These are phyloP conservation scores for Dryomyza anilis DNA, from an alignment of 2,888 invertebrate species.

Conservation along the genomic window DNA sequence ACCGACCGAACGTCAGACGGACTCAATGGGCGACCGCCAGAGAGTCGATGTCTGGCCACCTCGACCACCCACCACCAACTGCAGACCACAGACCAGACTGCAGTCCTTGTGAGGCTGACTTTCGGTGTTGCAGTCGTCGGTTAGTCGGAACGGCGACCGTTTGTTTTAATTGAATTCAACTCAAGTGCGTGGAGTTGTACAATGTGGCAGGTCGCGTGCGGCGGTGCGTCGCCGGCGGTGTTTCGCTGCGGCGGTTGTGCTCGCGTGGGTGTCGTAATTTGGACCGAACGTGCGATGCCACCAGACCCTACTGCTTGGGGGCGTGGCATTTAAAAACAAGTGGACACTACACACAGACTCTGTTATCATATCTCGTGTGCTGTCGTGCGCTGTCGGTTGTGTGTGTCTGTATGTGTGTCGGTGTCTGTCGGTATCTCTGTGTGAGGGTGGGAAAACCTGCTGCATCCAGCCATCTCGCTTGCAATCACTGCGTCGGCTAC, in stretches of 20 bases:
- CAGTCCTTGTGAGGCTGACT: constrained; percentile 2
- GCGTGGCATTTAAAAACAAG: constrained; percentile 12
- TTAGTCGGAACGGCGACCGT: not conserved
- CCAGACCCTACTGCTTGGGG: not conserved
- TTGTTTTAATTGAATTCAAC: too few relatives aligned
- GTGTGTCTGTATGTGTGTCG: constrained; percentile 12
- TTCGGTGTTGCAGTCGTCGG: not conserved
- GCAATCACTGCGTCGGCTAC: not conserved
- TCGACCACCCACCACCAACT: not conserved
- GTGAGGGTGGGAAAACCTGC: too few relatives aligned
- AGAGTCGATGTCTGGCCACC: too few relatives aligned
- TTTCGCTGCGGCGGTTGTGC: not conserved
- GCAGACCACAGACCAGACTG: not conserved
- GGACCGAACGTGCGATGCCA: not conserved
- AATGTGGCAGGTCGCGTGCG: not conserved
- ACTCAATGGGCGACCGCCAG: constrained; percentile 14
- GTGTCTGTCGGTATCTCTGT: not conserved
- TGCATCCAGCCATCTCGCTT: constrained; percentile 6
- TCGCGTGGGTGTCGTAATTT: not conserved
- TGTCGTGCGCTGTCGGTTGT: constrained; percentile 3
- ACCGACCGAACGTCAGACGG: constrained; percentile 6
- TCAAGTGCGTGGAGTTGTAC: too few relatives aligned
- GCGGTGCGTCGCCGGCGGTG: not conserved
- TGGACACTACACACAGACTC: not conserved
- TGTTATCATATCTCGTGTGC: constrained; percentile 23